Conservation (phyloP, 2,888 invertebrate genomes). For the Cosmia pyralina region DNA sequence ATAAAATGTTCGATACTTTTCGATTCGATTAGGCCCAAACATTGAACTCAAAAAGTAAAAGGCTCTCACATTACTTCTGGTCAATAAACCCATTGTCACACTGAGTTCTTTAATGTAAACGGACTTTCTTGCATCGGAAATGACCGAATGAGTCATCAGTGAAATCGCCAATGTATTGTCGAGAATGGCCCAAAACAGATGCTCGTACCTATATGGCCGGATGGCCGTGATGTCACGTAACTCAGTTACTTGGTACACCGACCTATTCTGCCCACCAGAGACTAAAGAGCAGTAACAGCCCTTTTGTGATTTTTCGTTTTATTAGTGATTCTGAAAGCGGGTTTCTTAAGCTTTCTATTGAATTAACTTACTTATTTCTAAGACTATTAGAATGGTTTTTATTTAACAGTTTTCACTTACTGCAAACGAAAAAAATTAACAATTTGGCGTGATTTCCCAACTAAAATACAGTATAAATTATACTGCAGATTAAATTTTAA, state of each 20-base stretch:
- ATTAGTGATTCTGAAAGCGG: no score
- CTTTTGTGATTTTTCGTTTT: no score
- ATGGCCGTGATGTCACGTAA: slow-evolving; percentile 31
- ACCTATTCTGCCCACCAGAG: no score
- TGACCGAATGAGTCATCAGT: slow-evolving; percentile 58
- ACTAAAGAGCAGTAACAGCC: no score
- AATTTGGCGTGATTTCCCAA: no score
- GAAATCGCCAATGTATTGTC: slow-evolving; percentile 56
- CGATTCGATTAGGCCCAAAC: slow-evolving; percentile 17
- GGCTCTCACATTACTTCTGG: slow-evolving; percentile 45
- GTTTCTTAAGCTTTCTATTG: no score
- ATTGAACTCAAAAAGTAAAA: slow-evolving; percentile 56
- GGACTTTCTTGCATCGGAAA: slow-evolving; percentile 55
- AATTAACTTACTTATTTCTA: no score
- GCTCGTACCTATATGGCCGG: slow-evolving; percentile 4
- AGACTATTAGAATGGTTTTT: no score
- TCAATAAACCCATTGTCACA: slow-evolving; percentile 63
- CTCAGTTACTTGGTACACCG: slow-evolving; percentile 25
- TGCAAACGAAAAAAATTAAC: no score
- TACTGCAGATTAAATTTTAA: no score
- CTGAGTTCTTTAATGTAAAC: slow-evolving; percentile 28
- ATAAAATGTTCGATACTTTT: slow-evolving; percentile 26
- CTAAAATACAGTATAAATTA: no score
- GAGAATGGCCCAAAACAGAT: slow-evolving; percentile 41
- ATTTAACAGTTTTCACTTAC: no score